Conservation (phyloP, 2,797 vertebrate genomes). For the Thunnus albacares region DNA sequence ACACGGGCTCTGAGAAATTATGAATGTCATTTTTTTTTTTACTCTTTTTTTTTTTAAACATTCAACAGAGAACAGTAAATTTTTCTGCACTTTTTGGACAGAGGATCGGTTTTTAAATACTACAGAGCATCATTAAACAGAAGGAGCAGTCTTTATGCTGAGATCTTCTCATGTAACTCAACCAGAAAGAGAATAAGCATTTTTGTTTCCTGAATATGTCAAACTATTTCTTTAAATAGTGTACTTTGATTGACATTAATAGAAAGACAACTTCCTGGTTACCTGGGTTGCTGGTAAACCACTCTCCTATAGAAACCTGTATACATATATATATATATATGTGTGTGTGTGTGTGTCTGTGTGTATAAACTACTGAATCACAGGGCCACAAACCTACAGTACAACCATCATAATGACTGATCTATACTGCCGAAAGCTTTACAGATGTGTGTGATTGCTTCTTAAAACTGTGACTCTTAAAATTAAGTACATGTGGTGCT, state of each 20-base stretch:
- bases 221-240: slow-evolving; percentile 24
- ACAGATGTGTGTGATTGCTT: slow-evolving; percentile 61
- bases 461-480: slow-evolving; percentile 69
- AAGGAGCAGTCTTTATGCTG: too few species aligned
- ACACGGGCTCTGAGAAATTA: too few species aligned
- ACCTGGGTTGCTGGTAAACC: too few species aligned
- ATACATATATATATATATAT: background rate
- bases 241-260: slow-evolving; percentile 23
- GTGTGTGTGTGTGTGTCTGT: slow-evolving; percentile 9
- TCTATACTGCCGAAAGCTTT: slow-evolving; percentile 40
- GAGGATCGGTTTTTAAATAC: background rate
- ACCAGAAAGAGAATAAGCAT: background rate
- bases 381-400: slow-evolving; percentile 21
- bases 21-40: too few species aligned
- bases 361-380: slow-evolving; percentile 33
- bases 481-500: slow-evolving; percentile 80
- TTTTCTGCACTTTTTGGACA: background rate
- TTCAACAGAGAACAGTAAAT: too few species aligned
- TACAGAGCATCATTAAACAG: background rate
- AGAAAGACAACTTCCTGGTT: slow-evolving; percentile 16
- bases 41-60: too few species aligned
- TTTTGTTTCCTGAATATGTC: slow-evolving; percentile 9
- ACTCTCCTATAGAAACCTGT: slow-evolving; percentile 24
- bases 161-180: background rate
- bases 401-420: slow-evolving; percentile 37